Evolutionary conservation across 2,113 vertebrate species (phyloP).

Genomic region (Nicator chloris): DNA sequence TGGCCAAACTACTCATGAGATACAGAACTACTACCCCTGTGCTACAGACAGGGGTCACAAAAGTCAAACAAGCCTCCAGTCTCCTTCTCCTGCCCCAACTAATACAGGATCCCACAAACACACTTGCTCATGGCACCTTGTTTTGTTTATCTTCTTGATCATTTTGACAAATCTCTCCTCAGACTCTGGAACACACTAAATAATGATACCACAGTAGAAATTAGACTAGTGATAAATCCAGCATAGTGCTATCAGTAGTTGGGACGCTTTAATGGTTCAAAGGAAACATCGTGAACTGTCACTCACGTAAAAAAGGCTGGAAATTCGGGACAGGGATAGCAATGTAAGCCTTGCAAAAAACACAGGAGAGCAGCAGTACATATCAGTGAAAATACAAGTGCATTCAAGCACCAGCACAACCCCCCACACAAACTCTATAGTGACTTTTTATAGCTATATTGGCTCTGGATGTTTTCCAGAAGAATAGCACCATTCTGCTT

Average conservation of each 20-base stretch:
- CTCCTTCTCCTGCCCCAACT: neutral
- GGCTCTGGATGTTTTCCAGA: neutral
- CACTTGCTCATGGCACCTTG: neutral
- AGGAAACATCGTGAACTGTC: neutral
- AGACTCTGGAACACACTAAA: neutral
- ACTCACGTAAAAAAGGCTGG: fast-evolving
- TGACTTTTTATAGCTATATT: neutral
- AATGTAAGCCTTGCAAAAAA: neutral
- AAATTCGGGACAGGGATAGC: neutral
- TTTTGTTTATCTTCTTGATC: neutral
- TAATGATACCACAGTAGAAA: neutral
- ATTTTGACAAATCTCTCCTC: neutral
- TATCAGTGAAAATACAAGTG: neutral
- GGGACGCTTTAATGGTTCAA: neutral
- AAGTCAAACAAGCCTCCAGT: neutral
- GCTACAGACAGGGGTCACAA: neutral
- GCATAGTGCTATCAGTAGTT: neutral
- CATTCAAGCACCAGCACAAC: neutral
- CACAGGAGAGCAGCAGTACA: neutral
- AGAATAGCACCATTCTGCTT: neutral
- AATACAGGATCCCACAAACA: neutral
- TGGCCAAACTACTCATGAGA: neutral
- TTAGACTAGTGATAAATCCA: neutral
- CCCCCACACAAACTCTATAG: neutral
- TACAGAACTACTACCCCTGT: neutral